These are phyloP conservation scores for Sarcophaga carnaria DNA, from an alignment of 2,888 invertebrate genomes.

Conservation along the genomic window DNA sequence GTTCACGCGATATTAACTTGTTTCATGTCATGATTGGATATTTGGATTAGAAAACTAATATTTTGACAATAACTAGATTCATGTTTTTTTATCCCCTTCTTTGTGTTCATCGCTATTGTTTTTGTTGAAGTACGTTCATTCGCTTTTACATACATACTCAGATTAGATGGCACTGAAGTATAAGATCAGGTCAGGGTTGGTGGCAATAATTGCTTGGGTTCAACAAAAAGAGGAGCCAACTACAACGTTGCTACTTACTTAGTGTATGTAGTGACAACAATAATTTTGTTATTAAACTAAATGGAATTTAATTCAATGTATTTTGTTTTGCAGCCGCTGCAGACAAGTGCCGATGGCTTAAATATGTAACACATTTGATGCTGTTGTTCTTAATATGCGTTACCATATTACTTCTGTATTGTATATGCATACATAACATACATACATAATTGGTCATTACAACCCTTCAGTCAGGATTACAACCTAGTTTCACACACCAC, in stretches of 20 bases:
- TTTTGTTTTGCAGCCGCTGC: background rate
- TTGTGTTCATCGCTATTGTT: background rate
- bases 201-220: slow-evolving; percentile 31
- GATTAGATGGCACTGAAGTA: background rate
- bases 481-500: too few relatives aligned
- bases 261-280: background rate
- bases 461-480: too few relatives aligned
- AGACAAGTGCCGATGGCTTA: background rate
- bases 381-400: background rate
- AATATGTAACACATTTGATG: background rate
- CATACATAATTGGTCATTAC: too few relatives aligned
- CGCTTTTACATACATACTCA: background rate
- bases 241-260: background rate
- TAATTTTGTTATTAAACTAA: background rate
- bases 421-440: too few relatives aligned
- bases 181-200: slow-evolving; percentile 15
- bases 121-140: background rate
- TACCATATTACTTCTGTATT: too few relatives aligned
- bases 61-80: slow-evolving; percentile 31
- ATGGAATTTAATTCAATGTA: background rate
- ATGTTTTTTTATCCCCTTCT: background rate
- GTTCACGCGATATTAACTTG: slow-evolving; percentile 9
- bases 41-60: slow-evolving; percentile 50
- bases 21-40: slow-evolving; percentile 52
- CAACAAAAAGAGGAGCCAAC: slow-evolving; percentile 13